phyloP scores from a whole-genome alignment of 2,797 vertebrate genomes.

The Coregonus ussuriensis region DNA sequence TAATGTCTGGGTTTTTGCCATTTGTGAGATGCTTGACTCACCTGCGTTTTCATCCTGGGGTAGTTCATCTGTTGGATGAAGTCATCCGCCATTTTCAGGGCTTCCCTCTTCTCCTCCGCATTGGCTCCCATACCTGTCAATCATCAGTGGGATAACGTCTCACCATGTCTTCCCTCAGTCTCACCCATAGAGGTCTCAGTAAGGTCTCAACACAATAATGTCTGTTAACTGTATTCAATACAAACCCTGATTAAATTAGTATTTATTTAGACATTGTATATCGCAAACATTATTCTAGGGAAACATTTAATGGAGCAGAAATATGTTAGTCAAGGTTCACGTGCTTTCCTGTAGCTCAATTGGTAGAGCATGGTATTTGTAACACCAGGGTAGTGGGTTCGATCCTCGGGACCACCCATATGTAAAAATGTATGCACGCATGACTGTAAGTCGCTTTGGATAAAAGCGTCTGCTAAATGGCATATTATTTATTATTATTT shows the following conservation, averaged over 20 bases:
- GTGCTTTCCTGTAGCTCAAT: slow-evolving; percentile 13
- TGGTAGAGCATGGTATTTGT: too few relatives aligned
- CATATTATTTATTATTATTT: too few relatives aligned
- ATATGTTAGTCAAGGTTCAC: neutral
- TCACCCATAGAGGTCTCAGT: too few relatives aligned
- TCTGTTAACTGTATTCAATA: neutral
- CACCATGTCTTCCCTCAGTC: too few relatives aligned
- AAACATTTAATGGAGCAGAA: neutral
- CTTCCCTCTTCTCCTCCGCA: slow-evolving; percentile 85
- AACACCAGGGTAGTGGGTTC: too few relatives aligned
- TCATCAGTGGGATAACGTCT: slow-evolving; percentile 5
- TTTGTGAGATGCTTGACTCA: slow-evolving; percentile 43
- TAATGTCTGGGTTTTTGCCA: neutral
- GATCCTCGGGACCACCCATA: too few relatives aligned
- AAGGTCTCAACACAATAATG: neutral
- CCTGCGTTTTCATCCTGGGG: slow-evolving; percentile 92
- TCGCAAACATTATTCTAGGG: neutral
- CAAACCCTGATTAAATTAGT: neutral
- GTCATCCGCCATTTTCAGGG: slow-evolving; percentile 89
- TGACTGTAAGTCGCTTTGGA: too few relatives aligned
- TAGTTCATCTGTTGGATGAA: slow-evolving; percentile 95
- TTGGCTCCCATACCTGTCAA: slow-evolving; percentile 87
- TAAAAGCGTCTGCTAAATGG: too few relatives aligned
- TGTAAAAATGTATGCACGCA: too few relatives aligned
- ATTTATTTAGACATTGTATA: neutral